Evolutionary conservation across 2,113 vertebrate genomes (phyloP).

Genomic region (Lutjanus erythropterus): DNA sequence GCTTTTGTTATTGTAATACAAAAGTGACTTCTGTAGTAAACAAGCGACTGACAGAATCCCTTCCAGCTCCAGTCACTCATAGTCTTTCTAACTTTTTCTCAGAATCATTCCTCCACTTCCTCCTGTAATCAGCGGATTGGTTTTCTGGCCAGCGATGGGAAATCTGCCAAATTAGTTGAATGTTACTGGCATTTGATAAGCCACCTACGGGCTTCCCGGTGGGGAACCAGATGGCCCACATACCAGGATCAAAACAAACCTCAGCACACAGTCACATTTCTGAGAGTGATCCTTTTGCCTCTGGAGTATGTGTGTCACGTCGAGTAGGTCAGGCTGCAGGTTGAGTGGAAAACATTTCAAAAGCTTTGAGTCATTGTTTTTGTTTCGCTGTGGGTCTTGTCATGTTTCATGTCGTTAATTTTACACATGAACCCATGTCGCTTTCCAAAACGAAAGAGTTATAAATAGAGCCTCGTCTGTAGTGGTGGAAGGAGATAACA

Average conservation of each 20-base stretch:
- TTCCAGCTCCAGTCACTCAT: not conserved
- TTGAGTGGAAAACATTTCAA: conserved; percentile 14
- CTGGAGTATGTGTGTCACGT: conserved; percentile 15
- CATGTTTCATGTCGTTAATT: conserved; percentile 3
- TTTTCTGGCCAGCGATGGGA: not conserved
- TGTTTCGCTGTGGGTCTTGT: not conserved
- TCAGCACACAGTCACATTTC: not conserved
- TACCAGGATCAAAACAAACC: conserved; percentile 48
- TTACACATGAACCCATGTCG: not conserved
- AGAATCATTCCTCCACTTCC: not conserved
- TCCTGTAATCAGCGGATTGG: not conserved
- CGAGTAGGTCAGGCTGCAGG: conserved; percentile 25
- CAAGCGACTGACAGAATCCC: not conserved
- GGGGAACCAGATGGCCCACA: conserved; percentile 55
- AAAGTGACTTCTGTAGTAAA: not conserved
- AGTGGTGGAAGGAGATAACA: not conserved
- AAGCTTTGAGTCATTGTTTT: conserved; percentile 14
- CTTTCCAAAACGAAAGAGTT: conserved; percentile 2
- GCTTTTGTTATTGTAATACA: not conserved
- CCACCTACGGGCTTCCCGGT: conserved; percentile 32
- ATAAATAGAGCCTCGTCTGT: not conserved
- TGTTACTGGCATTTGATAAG: conserved; percentile 47
- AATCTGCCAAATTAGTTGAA: conserved; percentile 30
- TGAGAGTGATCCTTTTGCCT: conserved; percentile 27
- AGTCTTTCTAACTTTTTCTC: not conserved